phyloP scores from a whole-genome alignment of 1,140 invertebrate species.

The Arctopsyche grandis region DNA sequence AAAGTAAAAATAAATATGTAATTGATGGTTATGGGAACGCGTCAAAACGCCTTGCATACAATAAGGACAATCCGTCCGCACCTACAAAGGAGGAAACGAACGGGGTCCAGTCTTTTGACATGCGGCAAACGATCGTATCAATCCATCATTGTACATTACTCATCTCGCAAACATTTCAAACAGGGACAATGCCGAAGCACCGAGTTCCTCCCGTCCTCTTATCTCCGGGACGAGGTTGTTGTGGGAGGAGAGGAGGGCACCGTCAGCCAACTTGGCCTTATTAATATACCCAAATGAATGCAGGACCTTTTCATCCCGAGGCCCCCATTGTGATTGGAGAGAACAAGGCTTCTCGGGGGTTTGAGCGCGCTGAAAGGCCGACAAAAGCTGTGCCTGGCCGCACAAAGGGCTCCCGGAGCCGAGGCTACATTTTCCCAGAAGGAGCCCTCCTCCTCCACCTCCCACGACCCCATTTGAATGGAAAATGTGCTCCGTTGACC shows the following conservation, averaged over 20 bases:
- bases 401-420: slow-evolving; percentile 40
- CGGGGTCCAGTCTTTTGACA: slow-evolving; percentile 33
- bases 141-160: slow-evolving; percentile 45
- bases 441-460: slow-evolving; percentile 12
- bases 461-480: slow-evolving; percentile 31
- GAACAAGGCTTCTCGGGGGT: slow-evolving; percentile 36
- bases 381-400: slow-evolving; percentile 43
- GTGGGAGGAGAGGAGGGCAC: not conserved
- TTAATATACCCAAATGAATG: slow-evolving; percentile 53
- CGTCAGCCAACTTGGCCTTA: slow-evolving; percentile 42
- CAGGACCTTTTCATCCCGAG: slow-evolving; percentile 49
- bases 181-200: slow-evolving; percentile 16
- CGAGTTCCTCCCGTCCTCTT: slow-evolving; percentile 18
- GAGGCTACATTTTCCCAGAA: slow-evolving; percentile 32
- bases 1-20: too few species aligned
- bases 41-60: too few species aligned
- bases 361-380: slow-evolving; percentile 30
- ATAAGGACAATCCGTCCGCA: too few species aligned
- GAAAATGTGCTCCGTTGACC: slow-evolving; percentile 45
- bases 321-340: slow-evolving; percentile 43
- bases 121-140: slow-evolving; percentile 37
- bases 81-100: not conserved
- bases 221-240: not conserved
- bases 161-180: slow-evolving; percentile 38
- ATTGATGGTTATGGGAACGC: too few species aligned